Evolutionary conservation across 2,888 invertebrate genomes (phyloP), one percentile per base, ranked within the genome.

Genomic region (Epinotia nisella): DNA sequence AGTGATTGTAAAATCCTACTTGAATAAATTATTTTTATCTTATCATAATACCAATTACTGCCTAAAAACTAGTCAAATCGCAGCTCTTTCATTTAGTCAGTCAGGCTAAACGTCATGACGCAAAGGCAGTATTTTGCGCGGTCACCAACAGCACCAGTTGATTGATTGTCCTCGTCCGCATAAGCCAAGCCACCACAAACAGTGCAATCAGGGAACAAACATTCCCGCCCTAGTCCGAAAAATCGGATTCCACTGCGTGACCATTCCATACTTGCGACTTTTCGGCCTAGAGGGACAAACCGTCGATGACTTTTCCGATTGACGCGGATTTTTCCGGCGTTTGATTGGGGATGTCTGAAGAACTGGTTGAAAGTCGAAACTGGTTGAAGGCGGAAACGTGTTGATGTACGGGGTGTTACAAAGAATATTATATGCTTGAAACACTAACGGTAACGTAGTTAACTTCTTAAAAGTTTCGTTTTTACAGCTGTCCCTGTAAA

Each of bases 141-240:
- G 49, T 49, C n/a, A 49, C n/a, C n/a, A n/a, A n/a, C n/a, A 49
- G n/a, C n/a, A n/a, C 49, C 49, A 15, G 49, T 49, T 49, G 49
- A 49, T 49, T 49, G 49, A 49, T 49, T 49, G 49, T 49, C 35
- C 35, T 35, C 49, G 49, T 49, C 49, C 49, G n/a, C 7, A 49
- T 49, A 49, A 49, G 49, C 49, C n/a, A 49, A 49, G 49, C 49
- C 49, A n/a, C 49, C 49, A n/a, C n/a, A 49, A 49, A 49, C 45
- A 49, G 1, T 49, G 49, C 49, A 49, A 49, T 49, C 49, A 49
- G n/a, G 49, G 49, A 49, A 7, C 49, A 49, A 49, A 49, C 49
- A 49, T 49, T 49, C 49, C 49, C 15, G 49, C 49, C n/a, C 49
- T 49, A 49, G 49, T 49, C 49, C n/a, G n/a, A 49, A 49, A 49